phyloP scores from a whole-genome alignment of 2,797 vertebrate species.

The Iguana delicatissima region DNA sequence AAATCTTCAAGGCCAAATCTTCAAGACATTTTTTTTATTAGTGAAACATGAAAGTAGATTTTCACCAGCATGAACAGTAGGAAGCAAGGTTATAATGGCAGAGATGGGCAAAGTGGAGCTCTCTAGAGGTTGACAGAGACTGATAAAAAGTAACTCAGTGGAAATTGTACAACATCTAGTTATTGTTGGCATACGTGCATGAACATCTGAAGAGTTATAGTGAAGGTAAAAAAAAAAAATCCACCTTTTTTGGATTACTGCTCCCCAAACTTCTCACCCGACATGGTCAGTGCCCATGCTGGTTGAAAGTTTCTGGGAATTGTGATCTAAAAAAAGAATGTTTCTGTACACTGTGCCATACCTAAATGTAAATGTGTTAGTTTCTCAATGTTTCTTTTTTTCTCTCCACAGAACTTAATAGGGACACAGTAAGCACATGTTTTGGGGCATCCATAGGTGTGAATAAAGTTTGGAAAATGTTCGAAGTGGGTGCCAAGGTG shows the following conservation, averaged over 20 bases:
- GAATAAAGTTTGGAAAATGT: accelerated
- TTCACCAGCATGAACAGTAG: not conserved
- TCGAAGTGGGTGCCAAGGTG: accelerated
- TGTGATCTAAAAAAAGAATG: not conserved
- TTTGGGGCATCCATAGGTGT: conserved; percentile 51
- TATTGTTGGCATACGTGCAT: not conserved
- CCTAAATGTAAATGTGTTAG: not conserved
- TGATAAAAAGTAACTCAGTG: conserved; percentile 4
- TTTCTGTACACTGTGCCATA: too few relatives aligned
- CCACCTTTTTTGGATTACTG: too few relatives aligned
- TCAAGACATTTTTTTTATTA: not conserved
- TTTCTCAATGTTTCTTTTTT: conserved; percentile 18
- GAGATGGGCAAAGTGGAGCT: not conserved
- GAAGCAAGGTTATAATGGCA: not conserved
- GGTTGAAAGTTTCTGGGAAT: not conserved
- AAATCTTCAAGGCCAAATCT: not conserved
- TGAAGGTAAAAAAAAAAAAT: too few relatives aligned
- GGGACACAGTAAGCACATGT: conserved; percentile 38
- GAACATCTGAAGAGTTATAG: too few relatives aligned
- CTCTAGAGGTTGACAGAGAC: not conserved
- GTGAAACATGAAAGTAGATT: not conserved
- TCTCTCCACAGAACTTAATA: conserved; percentile 39
- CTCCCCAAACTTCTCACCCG: too few relatives aligned
- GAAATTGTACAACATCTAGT: not conserved
- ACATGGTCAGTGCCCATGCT: not conserved